These are phyloP conservation scores for Sinosuthora webbiana DNA, from an alignment of 2,113 vertebrate genomes.

Conservation along the genomic window DNA sequence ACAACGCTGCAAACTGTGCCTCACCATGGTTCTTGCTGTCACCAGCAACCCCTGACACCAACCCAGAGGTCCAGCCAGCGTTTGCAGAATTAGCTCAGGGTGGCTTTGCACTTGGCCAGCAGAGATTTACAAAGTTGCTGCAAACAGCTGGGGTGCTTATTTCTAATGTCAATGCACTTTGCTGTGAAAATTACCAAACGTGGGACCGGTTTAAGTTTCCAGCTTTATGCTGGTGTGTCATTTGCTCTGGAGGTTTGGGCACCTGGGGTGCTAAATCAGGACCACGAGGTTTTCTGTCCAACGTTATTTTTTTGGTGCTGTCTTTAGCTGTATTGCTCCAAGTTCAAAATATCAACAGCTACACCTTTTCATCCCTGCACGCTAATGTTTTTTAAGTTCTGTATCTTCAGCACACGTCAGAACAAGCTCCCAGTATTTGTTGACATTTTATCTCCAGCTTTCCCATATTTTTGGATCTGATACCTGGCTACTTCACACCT, in stretches of 20 bases:
- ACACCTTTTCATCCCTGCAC: neutral
- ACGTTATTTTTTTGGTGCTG: neutral
- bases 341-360: neutral
- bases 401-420: neutral
- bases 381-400: neutral
- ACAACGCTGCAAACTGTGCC: neutral
- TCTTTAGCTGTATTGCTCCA: neutral
- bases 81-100: neutral
- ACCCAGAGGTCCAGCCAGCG: neutral
- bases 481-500: slow-evolving; percentile 17
- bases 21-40: neutral
- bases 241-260: neutral
- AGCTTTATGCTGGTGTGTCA: neutral
- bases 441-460: slow-evolving; percentile 12
- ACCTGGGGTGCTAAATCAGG: neutral
- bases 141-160: neutral
- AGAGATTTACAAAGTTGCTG: neutral
- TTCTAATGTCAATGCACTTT: neutral
- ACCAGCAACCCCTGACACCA: rapidly evolving
- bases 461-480: slow-evolving; percentile 39
- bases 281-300: neutral
- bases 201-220: neutral
- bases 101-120: neutral
- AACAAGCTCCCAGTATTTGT: neutral
- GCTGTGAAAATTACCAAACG: neutral